Evolutionary conservation across 1,140 invertebrate genomes (phyloP), one percentile per base, ranked within the genome.

Genomic region (Arion vulgaris): DNA sequence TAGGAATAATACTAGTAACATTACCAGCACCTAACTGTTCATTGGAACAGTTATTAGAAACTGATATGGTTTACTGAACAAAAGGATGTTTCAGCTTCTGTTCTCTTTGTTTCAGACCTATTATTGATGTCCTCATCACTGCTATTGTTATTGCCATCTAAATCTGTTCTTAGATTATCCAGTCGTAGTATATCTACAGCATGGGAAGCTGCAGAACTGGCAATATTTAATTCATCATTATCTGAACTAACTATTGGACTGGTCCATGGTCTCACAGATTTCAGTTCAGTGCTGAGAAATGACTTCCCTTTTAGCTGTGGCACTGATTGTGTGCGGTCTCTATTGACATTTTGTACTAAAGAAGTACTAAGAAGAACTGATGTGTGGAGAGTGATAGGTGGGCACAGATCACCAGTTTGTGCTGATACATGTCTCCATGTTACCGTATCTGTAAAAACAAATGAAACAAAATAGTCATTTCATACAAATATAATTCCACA

Each of bases 291-390:
- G 26, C 53, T 79, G 9, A 76, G 39, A 23, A 68, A 38, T 62
- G 39, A 5, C 23, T 72, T 19, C 45, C 53, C 36, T 51, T 71
- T 84, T 39, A 84, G 79, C 26, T 84, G 79, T 2, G 83, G 83
- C 15, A 77, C 49, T 26, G 83, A 84, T 11, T 51, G 78, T 19
- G 76, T 34, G 26, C 36, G 68, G 26, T 51, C 69, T 41, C 23
- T 53, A 26, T 19, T 17, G n/a, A 19, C 32, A 26, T 62, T 32
- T 32, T 53, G 66, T 0, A 72, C 23, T n/a, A 11, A 28, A 13
- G 15, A 0, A 53, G 72, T 68, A 41, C 38, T 28, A 32, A 81
- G 68, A 34, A 72, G 34, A 23, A 81, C 68, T 23, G 68, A 53
- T 17, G 45, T 38, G 34, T 74, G 45, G 0, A 39, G 45, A 19